Conservation (phyloP, 2,888 invertebrate species). For the Epinotia nisella region DNA sequence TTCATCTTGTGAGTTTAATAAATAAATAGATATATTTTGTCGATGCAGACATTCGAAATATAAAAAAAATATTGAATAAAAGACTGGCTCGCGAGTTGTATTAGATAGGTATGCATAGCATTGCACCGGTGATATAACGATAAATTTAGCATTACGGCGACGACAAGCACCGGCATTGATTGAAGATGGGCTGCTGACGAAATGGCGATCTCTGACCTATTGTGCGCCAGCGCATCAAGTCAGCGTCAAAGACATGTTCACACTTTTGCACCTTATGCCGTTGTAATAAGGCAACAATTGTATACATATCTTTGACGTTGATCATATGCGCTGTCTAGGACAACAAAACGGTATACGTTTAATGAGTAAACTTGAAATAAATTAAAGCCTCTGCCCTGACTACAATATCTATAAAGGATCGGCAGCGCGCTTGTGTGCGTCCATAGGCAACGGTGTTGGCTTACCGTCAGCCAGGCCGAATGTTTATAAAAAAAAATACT, state of each 20-base stretch:
- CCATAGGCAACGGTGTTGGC: too few relatives aligned
- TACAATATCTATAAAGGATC: too few relatives aligned
- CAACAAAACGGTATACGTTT: not conserved
- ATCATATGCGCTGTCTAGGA: not conserved
- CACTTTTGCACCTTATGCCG: not conserved
- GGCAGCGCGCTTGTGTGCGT: too few relatives aligned
- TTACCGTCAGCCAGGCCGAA: too few relatives aligned
- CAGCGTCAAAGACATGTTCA: not conserved
- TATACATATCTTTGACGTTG: not conserved
- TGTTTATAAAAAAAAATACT: too few relatives aligned
- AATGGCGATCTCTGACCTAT: slow-evolving; percentile 39
- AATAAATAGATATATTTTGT: too few relatives aligned
- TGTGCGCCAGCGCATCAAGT: slow-evolving; percentile 12
- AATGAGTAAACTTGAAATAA: not conserved
- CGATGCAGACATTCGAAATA: too few relatives aligned
- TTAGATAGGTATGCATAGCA: not conserved
- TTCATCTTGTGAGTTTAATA: too few relatives aligned
- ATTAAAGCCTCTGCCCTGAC: not conserved
- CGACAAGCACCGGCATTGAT: slow-evolving; percentile 26
- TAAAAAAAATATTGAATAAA: too few relatives aligned
- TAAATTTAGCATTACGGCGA: slow-evolving; percentile 3
- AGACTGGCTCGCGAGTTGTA: not conserved
- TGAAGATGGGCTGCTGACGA: slow-evolving; percentile 33
- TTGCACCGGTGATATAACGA: not conserved
- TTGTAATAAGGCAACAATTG: not conserved